phyloP scores from a whole-genome alignment of 2,888 invertebrate genomes.

The Coelogynopora nodosa region DNA sequence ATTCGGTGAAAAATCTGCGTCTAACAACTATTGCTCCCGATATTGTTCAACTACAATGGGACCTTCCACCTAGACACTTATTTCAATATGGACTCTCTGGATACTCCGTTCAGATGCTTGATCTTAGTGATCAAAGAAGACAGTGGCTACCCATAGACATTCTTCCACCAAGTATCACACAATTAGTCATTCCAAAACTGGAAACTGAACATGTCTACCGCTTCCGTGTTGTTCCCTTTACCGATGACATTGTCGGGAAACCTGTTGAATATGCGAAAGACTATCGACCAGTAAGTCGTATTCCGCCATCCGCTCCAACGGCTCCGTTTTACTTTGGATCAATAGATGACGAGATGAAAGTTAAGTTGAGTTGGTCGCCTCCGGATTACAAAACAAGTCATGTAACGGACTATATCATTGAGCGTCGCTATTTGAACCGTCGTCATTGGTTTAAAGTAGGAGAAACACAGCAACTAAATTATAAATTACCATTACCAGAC shows the following conservation, averaged over 20 bases:
- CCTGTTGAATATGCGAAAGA: background rate
- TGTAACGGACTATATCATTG: background rate
- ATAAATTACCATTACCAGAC: background rate
- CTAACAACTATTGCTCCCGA: background rate
- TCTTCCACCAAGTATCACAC: background rate
- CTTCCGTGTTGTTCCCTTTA: constrained; percentile 21
- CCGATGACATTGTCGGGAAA: background rate
- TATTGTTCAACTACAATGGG: background rate
- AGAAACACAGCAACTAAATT: background rate
- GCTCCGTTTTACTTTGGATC: background rate
- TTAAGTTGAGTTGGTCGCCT: background rate
- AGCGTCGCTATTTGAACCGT: background rate
- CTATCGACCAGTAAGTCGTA: background rate
- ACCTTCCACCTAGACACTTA: background rate
- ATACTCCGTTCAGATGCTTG: background rate
- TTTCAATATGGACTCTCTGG: background rate
- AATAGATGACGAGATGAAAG: background rate
- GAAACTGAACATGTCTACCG: background rate
- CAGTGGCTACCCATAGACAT: background rate
- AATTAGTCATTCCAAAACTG: background rate
- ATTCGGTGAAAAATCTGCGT: background rate
- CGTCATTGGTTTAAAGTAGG: background rate
- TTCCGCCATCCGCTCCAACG: background rate
- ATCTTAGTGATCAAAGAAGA: background rate
- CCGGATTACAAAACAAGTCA: background rate